These are phyloP conservation scores for Sinodicranocentrus sp. DNA, from an alignment of 2,888 invertebrate species.

Conservation along the genomic window DNA sequence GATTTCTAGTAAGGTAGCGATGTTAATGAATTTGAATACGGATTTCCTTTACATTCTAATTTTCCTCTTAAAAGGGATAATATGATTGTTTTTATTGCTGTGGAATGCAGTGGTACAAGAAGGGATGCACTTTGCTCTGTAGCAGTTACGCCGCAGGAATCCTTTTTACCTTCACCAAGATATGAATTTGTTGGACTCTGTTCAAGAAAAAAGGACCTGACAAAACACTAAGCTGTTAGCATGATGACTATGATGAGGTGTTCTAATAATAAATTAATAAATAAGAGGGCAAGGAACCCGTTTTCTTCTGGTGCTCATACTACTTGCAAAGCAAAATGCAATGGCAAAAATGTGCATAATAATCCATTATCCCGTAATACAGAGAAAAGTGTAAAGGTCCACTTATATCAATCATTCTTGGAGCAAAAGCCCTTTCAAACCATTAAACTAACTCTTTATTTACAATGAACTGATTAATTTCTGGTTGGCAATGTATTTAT, in stretches of 20 bases:
- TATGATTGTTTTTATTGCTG: background rate
- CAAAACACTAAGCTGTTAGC: background rate
- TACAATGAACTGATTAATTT: too few species aligned
- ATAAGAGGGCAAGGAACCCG: conserved; percentile 45
- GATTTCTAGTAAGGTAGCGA: too few species aligned
- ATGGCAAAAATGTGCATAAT: background rate
- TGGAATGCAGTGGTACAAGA: conserved; percentile 9
- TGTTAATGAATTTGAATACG: background rate
- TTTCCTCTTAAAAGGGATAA: background rate
- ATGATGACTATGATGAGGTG: conserved; percentile 3
- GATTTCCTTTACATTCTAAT: conserved; percentile 1
- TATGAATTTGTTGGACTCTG: conserved; percentile 8
- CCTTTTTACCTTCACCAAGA: background rate
- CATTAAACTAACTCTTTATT: too few species aligned
- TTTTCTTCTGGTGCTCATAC: conserved; percentile 8
- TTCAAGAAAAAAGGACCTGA: conserved; percentile 22
- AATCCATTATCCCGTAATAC: too few species aligned
- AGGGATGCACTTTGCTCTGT: background rate
- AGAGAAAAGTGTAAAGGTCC: too few species aligned
- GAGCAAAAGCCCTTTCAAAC: too few species aligned
- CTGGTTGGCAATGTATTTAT: too few species aligned
- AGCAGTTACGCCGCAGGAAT: background rate
- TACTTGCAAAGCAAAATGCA: background rate
- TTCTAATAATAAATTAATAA: conserved; percentile 59
- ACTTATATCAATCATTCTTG: too few species aligned